phyloP scores from a whole-genome alignment of 2,113 vertebrate genomes.

The Dicrurus megarhynchus region DNA sequence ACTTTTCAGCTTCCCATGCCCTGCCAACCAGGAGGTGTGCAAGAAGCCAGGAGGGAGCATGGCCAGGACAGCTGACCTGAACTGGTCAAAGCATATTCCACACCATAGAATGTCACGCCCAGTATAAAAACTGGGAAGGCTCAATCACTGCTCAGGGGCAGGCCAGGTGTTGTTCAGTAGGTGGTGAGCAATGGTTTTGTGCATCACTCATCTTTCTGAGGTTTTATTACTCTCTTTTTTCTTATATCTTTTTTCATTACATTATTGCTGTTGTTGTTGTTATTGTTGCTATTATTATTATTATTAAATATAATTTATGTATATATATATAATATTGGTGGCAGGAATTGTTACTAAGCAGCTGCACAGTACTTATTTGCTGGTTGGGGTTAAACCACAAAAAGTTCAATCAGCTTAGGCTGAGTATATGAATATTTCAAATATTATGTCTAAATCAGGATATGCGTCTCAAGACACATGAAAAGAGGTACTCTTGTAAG shows the following conservation, averaged over 20 bases:
- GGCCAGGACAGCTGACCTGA: neutral
- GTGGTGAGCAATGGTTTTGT: neutral
- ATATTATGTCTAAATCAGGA: neutral
- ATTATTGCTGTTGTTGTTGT: neutral
- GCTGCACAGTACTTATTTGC: neutral
- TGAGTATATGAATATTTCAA: neutral
- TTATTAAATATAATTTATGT: neutral
- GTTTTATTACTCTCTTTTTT: neutral
- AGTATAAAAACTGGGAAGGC: neutral
- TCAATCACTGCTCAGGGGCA: neutral
- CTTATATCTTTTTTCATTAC: neutral
- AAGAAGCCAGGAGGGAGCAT: neutral
- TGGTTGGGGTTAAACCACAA: neutral
- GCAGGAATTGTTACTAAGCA: neutral
- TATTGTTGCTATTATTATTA: neutral
- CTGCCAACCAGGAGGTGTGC: rapidly evolving
- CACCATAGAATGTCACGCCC: rapidly evolving
- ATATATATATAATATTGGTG: neutral
- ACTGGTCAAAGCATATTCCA: neutral
- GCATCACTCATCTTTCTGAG: neutral
- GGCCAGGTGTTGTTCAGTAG: neutral
- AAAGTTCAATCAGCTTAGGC: neutral
- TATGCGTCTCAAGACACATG: neutral
- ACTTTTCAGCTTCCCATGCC: neutral
- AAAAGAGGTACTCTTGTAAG: neutral